A percentile compares a stretch with the other conserved stretches of the same genome.
phyloP scores from a whole-genome alignment of 2,113 vertebrate species.

The Aptenodytes forsteri region DNA sequence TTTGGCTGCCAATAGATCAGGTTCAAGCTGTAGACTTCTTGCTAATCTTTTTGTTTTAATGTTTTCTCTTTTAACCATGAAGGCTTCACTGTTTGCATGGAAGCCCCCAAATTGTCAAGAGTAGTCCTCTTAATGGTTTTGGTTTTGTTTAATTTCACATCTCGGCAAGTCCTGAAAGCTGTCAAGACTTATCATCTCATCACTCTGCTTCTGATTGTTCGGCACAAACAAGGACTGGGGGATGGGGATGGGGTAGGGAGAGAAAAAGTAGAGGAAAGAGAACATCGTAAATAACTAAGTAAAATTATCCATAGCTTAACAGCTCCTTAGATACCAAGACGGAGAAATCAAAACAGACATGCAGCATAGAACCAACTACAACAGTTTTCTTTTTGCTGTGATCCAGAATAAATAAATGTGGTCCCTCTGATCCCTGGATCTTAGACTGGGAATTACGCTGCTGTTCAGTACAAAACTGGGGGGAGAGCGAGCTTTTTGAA shows the following conservation, averaged over 20 bases:
- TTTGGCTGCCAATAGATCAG: background rate
- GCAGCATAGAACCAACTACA: background rate
- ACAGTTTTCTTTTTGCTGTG: background rate
- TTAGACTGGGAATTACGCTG: background rate
- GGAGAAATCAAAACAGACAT: background rate
- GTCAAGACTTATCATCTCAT: background rate
- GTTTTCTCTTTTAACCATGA: background rate
- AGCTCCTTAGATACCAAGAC: background rate
- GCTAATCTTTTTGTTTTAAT: background rate
- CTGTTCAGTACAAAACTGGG: background rate
- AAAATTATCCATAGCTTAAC: background rate
- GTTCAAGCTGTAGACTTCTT: background rate
- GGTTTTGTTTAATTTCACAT: conserved; percentile 1
- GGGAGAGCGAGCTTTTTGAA: background rate
- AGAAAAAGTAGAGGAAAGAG: background rate
- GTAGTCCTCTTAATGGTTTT: background rate
- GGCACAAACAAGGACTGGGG: background rate
- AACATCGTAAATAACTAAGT: background rate
- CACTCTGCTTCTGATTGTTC: background rate
- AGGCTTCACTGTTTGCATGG: background rate
- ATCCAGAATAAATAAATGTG: background rate
- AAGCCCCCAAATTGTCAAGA: background rate
- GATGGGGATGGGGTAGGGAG: background rate
- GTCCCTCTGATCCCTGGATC: background rate
- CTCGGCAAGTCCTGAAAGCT: background rate